These are phyloP conservation scores for Zoanthus sansibaricus DNA, from an alignment of 92 coral and sea anemone species.

Conservation along the genomic window DNA sequence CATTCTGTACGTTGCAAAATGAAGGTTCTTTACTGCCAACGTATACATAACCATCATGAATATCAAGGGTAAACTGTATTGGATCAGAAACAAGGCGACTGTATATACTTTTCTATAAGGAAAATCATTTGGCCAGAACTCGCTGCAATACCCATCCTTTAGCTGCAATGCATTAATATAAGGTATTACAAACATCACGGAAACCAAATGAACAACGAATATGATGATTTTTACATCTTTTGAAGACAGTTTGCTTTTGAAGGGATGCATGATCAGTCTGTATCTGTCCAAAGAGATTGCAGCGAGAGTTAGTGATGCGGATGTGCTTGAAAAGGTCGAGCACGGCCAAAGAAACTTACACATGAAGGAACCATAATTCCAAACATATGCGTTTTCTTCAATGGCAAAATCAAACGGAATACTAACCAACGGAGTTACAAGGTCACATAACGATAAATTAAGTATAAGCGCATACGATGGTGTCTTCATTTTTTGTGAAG, in stretches of 20 bases:
- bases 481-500: slow-evolving; percentile 77
- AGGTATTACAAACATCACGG: slow-evolving; percentile 73
- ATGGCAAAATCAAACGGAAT: slow-evolving; percentile 94
- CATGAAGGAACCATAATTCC: slow-evolving; percentile 83
- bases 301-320: slow-evolving; percentile 87
- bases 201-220: slow-evolving; percentile 56
- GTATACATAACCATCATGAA: slow-evolving; percentile 86
- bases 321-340: slow-evolving; percentile 82
- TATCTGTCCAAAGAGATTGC: slow-evolving; percentile 92
- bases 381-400: slow-evolving; percentile 71
- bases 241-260: slow-evolving; percentile 72
- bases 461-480: slow-evolving; percentile 84
- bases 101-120: slow-evolving; percentile 82
- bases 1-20: slow-evolving; percentile 24
- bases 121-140: slow-evolving; percentile 80
- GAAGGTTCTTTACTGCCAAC: slow-evolving; percentile 71
- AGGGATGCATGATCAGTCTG: slow-evolving; percentile 92
- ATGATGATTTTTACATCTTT: slow-evolving; percentile 69
- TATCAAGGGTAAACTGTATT: slow-evolving; percentile 79
- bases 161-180: slow-evolving; percentile 68
- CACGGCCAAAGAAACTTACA: slow-evolving; percentile 89
- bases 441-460: slow-evolving; percentile 91
- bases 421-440: slow-evolving; percentile 85
- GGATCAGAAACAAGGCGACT: slow-evolving; percentile 69
- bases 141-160: slow-evolving; percentile 61